Percentiles rank a stretch among this genome's conserved stretches.
These are phyloP conservation scores for Coenobita brevimanus DNA, from an alignment of 1,140 invertebrate genomes.

Conservation along the genomic window DNA sequence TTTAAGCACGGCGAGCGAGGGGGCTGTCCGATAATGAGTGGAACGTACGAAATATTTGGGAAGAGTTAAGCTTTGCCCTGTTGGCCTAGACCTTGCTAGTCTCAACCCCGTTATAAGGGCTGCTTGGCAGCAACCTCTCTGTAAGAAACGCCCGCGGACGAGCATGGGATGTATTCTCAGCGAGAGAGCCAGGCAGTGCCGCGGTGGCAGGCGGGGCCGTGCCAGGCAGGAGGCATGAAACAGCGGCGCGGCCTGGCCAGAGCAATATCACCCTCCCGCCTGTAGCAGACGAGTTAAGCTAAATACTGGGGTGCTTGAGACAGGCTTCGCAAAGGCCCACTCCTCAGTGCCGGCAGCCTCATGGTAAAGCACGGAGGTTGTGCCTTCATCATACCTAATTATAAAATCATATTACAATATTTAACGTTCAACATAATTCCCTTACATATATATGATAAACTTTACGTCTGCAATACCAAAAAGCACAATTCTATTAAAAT, in stretches of 20 bases:
- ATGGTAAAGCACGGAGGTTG: background rate
- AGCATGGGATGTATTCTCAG: slow-evolving; percentile 26
- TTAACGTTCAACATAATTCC: too few species aligned
- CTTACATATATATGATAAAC: too few species aligned
- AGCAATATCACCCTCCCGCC: slow-evolving; percentile 32
- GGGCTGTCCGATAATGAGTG: slow-evolving; percentile 36
- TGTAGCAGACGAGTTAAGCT: slow-evolving; percentile 50
- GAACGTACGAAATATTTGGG: slow-evolving; percentile 42
- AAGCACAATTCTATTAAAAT: too few species aligned
- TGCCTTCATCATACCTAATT: background rate
- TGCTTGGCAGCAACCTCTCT: slow-evolving; percentile 49
- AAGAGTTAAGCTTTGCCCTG: slow-evolving; percentile 50
- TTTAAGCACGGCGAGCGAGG: background rate
- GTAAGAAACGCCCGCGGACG: slow-evolving; percentile 32
- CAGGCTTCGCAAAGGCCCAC: slow-evolving; percentile 29
- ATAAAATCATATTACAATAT: too few species aligned
- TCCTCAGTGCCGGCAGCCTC: slow-evolving; percentile 16
- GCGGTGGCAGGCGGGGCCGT: background rate
- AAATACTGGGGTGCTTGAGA: slow-evolving; percentile 47
- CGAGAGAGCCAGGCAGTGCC: background rate
- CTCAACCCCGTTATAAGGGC: slow-evolving; percentile 56
- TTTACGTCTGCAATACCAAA: too few species aligned
- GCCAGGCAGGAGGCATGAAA: background rate
- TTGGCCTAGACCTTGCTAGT: slow-evolving; percentile 63
- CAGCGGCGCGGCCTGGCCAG: slow-evolving; percentile 9